Percentiles rank a stretch among this genome's conserved stretches.
phyloP scores from a whole-genome alignment of 2,113 vertebrate genomes.

The Tupaia chinensis region DNA sequence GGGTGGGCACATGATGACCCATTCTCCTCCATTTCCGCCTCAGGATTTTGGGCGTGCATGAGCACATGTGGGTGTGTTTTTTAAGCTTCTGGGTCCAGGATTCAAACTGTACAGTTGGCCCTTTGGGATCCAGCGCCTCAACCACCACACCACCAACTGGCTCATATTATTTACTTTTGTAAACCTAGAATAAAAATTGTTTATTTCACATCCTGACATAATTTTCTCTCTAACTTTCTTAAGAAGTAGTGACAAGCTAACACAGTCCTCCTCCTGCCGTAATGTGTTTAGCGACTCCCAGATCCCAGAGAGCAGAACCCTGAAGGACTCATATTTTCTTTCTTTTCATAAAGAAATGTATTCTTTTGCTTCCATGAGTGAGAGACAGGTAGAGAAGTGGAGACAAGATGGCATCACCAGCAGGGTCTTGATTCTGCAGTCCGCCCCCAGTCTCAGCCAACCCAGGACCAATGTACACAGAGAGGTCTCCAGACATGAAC shows the following conservation, averaged over 20 bases:
- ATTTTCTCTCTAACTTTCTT: neutral
- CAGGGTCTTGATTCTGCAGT: too few species aligned
- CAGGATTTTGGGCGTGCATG: too few species aligned
- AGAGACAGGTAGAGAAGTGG: too few species aligned
- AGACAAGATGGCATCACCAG: too few species aligned
- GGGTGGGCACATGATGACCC: too few species aligned
- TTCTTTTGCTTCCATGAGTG: too few species aligned
- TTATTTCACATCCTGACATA: neutral
- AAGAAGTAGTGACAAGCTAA: neutral
- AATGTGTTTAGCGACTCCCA: neutral
- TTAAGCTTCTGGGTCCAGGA: neutral
- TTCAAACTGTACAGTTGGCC: neutral
- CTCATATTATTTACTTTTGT: neutral
- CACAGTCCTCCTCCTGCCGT: neutral
- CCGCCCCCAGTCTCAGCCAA: too few species aligned
- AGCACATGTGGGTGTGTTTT: too few species aligned
- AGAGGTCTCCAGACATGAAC: too few species aligned
- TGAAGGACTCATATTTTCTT: neutral
- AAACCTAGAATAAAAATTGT: neutral
- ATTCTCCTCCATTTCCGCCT: too few species aligned
- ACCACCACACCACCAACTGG: neutral
- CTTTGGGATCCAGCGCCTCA: neutral
- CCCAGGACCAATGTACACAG: too few species aligned
- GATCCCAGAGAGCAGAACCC: neutral
- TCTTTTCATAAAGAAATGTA: neutral